Evolutionary conservation across 23 tunicate genomes (phyloP).

Genomic region (Styela clava): DNA sequence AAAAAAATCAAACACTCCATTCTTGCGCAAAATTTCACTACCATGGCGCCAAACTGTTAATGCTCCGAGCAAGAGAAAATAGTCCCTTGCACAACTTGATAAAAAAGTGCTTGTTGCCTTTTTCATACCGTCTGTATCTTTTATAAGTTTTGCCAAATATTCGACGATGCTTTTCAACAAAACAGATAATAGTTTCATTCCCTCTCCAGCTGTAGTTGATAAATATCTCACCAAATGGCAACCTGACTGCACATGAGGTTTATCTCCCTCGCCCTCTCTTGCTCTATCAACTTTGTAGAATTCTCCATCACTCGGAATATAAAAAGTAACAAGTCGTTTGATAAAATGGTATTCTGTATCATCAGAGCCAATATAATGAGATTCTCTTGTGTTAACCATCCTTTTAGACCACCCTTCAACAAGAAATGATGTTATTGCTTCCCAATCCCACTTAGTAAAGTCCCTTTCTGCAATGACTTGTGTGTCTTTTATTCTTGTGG

Average conservation of each 20-base stretch:
- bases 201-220: slow-evolving; percentile 58
- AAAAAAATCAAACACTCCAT: slow-evolving; percentile 63
- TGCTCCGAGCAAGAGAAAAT: slow-evolving; percentile 72
- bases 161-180: slow-evolving; percentile 42
- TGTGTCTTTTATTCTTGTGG: slow-evolving; percentile 50
- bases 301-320: slow-evolving; percentile 45
- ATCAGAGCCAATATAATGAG: slow-evolving; percentile 33
- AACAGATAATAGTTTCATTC: slow-evolving; percentile 39
- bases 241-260: slow-evolving; percentile 48
- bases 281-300: slow-evolving; percentile 38
- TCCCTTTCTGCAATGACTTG: slow-evolving; percentile 58
- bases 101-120: slow-evolving; percentile 10
- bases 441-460: slow-evolving; percentile 84
- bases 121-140: slow-evolving; percentile 15
- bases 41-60: slow-evolving; percentile 53
- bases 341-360: slow-evolving; percentile 57
- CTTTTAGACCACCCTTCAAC: slow-evolving; percentile 44
- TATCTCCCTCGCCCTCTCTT: slow-evolving; percentile 50
- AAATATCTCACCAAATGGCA: slow-evolving; percentile 53
- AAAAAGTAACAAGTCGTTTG: slow-evolving; percentile 51
- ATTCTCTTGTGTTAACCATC: slow-evolving; percentile 22
- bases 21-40: slow-evolving; percentile 35
- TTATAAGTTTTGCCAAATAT: slow-evolving; percentile 36
- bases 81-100: slow-evolving; percentile 70
- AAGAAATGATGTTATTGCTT: slow-evolving; percentile 46